Conservation (phyloP, 2,888 invertebrate species). For the Tridacna gigas region DNA sequence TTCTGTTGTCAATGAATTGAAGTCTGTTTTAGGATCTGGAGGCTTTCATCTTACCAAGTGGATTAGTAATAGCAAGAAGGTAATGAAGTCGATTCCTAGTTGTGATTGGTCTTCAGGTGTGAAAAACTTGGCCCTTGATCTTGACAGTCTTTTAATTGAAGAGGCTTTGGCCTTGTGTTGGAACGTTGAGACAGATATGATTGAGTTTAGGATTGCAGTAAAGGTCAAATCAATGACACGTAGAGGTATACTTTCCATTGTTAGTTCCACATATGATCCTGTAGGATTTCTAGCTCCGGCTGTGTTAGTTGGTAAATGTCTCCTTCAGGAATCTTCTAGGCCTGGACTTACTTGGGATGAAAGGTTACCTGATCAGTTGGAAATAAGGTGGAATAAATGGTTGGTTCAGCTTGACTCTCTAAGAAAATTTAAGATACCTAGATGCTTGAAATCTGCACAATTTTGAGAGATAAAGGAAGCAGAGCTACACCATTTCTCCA, state of each 20-base stretch:
- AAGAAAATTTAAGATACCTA: constrained; percentile 35
- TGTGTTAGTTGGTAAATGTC: too few species aligned
- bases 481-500: constrained; percentile 52
- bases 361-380: background rate
- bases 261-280: constrained; percentile 40
- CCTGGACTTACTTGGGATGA: background rate
- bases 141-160: constrained; percentile 42
- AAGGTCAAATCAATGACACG: constrained; percentile 49
- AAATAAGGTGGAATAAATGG: background rate
- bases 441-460: constrained; percentile 43
- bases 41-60: constrained; percentile 50
- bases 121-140: constrained; percentile 35
- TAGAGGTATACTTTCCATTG: constrained; percentile 52
- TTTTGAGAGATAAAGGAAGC: background rate
- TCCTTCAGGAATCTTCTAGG: constrained; percentile 40
- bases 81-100: constrained; percentile 54
- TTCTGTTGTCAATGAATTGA: background rate
- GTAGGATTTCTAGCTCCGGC: too few species aligned
- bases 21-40: constrained; percentile 1
- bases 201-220: constrained; percentile 26
- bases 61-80: constrained; percentile 48
- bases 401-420: background rate
- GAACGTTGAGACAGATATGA: constrained; percentile 42
- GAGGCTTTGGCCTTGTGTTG: constrained; percentile 53
- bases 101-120: constrained; percentile 41